Percentiles rank a stretch among this genome's conserved stretches.
These are phyloP conservation scores for Ernsta delagoae DNA, from an alignment of 2,888 invertebrate genomes.

Conservation along the genomic window DNA sequence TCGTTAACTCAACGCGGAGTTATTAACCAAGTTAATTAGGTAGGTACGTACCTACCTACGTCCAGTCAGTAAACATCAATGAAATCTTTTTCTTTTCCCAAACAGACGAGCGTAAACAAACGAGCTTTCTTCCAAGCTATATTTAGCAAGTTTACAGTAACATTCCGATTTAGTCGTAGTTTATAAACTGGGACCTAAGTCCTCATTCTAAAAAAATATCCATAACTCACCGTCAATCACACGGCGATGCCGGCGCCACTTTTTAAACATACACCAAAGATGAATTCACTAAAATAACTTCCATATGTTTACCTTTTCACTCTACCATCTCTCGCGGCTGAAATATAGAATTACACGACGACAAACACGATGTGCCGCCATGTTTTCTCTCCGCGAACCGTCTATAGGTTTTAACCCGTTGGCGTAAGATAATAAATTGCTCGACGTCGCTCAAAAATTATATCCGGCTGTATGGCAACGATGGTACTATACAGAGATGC, in stretches of 20 bases:
- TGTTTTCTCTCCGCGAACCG: constrained; percentile 28
- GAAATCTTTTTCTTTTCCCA: constrained; percentile 2
- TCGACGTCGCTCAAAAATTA: constrained; percentile 30
- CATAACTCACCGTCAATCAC: constrained; percentile 75
- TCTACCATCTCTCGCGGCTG: constrained; percentile 79
- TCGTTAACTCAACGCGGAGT: neutral
- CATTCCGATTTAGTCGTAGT: constrained; percentile 46
- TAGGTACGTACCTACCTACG: too few species aligned
- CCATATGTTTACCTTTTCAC: constrained; percentile 81
- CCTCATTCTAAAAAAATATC: constrained; percentile 54
- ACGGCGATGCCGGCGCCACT: constrained; percentile 71
- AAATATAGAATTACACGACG: constrained; percentile 81
- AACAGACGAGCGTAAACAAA: constrained; percentile 11
- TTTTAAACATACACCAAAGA: constrained; percentile 76
- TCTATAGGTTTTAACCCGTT: constrained; percentile 39
- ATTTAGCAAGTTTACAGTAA: constrained; percentile 39
- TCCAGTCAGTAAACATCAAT: constrained; percentile 27
- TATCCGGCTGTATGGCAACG: constrained; percentile 49
- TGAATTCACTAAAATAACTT: constrained; percentile 82
- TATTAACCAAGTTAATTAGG: constrained; percentile 7
- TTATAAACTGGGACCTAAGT: constrained; percentile 43
- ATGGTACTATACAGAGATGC: constrained; percentile 66
- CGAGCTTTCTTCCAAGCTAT: constrained; percentile 15
- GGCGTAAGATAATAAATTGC: constrained; percentile 47
- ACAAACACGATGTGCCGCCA: constrained; percentile 53